phyloP scores from a whole-genome alignment of 2,888 invertebrate genomes.

The Prenolepis imparis region DNA sequence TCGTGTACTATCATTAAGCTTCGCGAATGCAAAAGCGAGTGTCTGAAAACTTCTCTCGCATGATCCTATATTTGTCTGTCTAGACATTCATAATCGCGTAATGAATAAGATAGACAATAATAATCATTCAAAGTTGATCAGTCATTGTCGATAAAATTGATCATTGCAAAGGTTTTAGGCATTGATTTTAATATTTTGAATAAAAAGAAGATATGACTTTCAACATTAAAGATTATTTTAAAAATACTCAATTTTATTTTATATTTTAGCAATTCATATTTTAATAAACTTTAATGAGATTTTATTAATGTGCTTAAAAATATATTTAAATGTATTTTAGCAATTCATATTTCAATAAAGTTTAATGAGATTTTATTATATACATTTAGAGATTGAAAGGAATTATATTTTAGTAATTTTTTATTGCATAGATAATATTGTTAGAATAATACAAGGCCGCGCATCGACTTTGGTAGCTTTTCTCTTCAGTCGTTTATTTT shows the following conservation, averaged over 20 bases:
- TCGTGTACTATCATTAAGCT: slow-evolving; percentile 38
- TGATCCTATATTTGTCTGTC: neutral
- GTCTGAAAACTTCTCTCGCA: neutral
- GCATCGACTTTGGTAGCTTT: neutral
- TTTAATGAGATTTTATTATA: neutral
- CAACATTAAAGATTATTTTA: neutral
- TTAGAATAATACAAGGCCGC: neutral
- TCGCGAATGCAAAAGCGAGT: slow-evolving; percentile 42
- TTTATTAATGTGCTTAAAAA: neutral
- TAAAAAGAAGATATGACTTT: neutral
- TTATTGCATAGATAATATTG: neutral
- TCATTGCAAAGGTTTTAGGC: neutral
- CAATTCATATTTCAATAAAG: neutral
- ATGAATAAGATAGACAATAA: neutral
- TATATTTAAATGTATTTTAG: neutral
- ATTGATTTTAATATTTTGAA: neutral
- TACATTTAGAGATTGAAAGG: neutral
- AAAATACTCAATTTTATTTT: neutral
- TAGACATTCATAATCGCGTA: slow-evolving; percentile 7
- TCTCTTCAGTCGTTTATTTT: neutral
- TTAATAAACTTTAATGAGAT: neutral
- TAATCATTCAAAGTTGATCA: neutral
- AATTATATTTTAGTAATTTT: neutral
- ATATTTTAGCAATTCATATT: neutral
- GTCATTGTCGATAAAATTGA: neutral